Evolutionary conservation across 2,888 invertebrate species (phyloP), one percentile per base, ranked within the genome.

Genomic region (Metellina segmentata): DNA sequence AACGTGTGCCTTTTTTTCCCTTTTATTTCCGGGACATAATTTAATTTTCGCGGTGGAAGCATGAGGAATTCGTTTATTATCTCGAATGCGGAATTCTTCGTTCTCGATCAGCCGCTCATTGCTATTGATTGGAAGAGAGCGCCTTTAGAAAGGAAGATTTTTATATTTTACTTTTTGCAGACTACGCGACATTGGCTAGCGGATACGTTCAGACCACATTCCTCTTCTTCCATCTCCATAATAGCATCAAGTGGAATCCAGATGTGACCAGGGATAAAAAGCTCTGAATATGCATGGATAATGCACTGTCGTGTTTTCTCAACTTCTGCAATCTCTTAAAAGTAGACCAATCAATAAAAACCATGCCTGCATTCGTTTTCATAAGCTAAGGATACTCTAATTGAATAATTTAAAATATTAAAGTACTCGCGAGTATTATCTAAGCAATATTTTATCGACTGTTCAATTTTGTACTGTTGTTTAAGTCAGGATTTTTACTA

Each of bases 31-130:
- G 13, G 51, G 49, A 51, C 16, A n/a, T 71, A 82, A 82, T 82
- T 82, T 82, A 71, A 82, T 82, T 82, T 82, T 19, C 71, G 9
- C 13, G 13, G 9, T 20, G 48, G 19, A 71, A 71, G 11, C 19
- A 9, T 11, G 9, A 49, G 5, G 49, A 82, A 71, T 82, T 71
- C 51, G n/a, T n/a, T 82, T 82, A 81, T 81, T 81, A 82, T 70
- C 71, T 70, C 6, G 49, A 9, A 20, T 82, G 71, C 51, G 1
- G 48, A 82, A 51, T 6, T 51, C 71, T 82, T n/a, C 71, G 49
- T 71, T 11, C 11, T 51, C n/a, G 20, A 51, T 19, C 48, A 16
- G 69, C 81, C 48, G 19, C 49, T 69, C 13, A 19, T 71, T 71
- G 9, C 9, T 9, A 71, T 82, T 19, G 81, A 82, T 81, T 13